These are phyloP conservation scores for Paratilapia polleni DNA, from an alignment of 2,113 vertebrate species.

Conservation along the genomic window DNA sequence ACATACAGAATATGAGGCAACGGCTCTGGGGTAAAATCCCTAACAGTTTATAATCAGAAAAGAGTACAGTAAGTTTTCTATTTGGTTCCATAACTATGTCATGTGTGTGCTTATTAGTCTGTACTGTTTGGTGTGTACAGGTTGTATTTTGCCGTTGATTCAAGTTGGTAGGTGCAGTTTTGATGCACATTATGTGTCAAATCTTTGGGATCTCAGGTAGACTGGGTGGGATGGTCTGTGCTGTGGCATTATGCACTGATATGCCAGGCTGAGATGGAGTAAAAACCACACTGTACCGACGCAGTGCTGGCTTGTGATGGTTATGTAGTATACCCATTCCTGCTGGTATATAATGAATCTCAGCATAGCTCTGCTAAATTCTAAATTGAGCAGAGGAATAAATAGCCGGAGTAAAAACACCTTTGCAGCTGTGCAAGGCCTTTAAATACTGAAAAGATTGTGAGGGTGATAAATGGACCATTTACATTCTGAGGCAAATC, in stretches of 20 bases:
- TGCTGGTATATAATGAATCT: neutral
- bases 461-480: neutral
- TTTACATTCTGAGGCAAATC: neutral
- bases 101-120: neutral
- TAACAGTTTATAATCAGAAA: neutral
- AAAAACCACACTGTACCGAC: neutral
- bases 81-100: neutral
- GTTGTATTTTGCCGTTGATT: neutral
- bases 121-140: neutral
- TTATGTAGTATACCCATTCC: neutral
- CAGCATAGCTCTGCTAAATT: neutral
- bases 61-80: neutral
- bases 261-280: neutral
- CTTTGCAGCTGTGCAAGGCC: neutral
- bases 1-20: neutral
- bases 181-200: too few relatives aligned
- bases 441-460: neutral
- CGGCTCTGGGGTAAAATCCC: neutral
- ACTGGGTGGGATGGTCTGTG: neutral
- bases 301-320: fast-evolving
- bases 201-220: too few relatives aligned
- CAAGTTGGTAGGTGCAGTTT: neutral
- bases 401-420: neutral
- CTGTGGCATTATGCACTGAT: neutral
- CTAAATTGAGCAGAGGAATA: neutral